Base-by-base conservation (phyloP, 2,797 vertebrate species). In the Acanthiza pusilla region DNA sequence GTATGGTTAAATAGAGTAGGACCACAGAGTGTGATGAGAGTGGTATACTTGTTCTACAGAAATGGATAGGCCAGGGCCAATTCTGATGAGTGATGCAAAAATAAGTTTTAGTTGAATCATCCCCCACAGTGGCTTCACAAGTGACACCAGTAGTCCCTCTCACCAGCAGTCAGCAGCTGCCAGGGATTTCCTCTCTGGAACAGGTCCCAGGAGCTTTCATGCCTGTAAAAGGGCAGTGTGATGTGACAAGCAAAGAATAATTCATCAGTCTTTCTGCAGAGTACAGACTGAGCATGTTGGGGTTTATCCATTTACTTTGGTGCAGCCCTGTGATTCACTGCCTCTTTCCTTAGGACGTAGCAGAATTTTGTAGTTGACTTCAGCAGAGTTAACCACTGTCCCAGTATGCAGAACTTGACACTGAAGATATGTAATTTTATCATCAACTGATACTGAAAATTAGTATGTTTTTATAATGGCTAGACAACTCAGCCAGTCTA, bases 211-310 rank as follows among this genome's bases (percentile, higher is more conserved):
- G 74, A 87, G 62, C 66, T 77, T 91, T 94, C 60, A 65, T 85
- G 87, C 38, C 65, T 89, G 43, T 82, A 82, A 93, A 93, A 91
- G 71, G 86, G 40, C 71, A 87, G 38, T 30, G 65, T 66, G 74
- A 77, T 91, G 55, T n/a, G 75, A 91, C 71, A 89, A 89, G 80
- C 55, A 63, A 86, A 84, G 86, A 79, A 50, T 53, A 90, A 82
- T 88, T 90, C 45, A 51, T 76, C 53, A 29, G 30, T 70, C 45
- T 58, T 93, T 57, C 62, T 75, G 45, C 4, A 3, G 71, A 74
- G 45, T 45, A 48, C 61, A 43, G 57, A 22, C 53, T 51, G 65
- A 85, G 51, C 16, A 2, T 11, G 23, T 19, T 87, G 58, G 26
- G 36, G 15, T 65, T 65, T 61, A 40, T 85, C 65, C 27, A 5